Base-by-base conservation (phyloP, 2,888 invertebrate species). In the Lasioglossum malachurum region DNA sequence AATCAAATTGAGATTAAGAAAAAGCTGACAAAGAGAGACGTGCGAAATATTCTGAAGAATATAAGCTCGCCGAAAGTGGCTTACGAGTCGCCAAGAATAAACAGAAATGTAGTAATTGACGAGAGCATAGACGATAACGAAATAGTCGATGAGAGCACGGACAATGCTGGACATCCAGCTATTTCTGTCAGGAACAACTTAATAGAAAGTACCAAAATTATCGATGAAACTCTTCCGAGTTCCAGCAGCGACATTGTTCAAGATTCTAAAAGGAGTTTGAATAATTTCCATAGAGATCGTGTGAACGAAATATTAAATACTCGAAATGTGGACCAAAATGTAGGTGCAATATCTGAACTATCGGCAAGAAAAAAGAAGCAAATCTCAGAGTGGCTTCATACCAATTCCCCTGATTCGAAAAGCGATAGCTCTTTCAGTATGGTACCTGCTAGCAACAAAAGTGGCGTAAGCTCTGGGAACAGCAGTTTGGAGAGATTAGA, bases 401-500 rank as follows among this genome's bases (percentile, higher is more conserved):
- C 87, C 12, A 94, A 94, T 88, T 84, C 91, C 1, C 80, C 89
- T 4, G 91, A 92, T 16, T 89, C 91, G 5, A 90, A 83, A 71
- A 93, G 90, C 82, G 93, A 92, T 10, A 94, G 92, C 80, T 93
- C 94, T 23, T 78, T 91, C 27, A 94, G 94, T 84, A 89, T 91
- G 75, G 77, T 94, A 46, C 89, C 94, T 16, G 88, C 90, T 10
- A 93, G 91, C 74, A 92, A 89, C 41, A 91, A 80, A 77, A 90
- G 91, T 78, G 93, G 93, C 80, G 31, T 87, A 38, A 93, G 92
- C 74, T 95, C 95, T 53, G 95, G 95, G 8, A 94, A 95, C 71
- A 95, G 95, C 64, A 95, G 95, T 79, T 90, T 95, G 75, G 95
- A 95, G 53, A 92, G 95, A 81, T 88, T 95, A 7, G 95, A 95